Conservation (phyloP, 2,888 invertebrate genomes). For the Drosophila pseudotalamancana region DNA sequence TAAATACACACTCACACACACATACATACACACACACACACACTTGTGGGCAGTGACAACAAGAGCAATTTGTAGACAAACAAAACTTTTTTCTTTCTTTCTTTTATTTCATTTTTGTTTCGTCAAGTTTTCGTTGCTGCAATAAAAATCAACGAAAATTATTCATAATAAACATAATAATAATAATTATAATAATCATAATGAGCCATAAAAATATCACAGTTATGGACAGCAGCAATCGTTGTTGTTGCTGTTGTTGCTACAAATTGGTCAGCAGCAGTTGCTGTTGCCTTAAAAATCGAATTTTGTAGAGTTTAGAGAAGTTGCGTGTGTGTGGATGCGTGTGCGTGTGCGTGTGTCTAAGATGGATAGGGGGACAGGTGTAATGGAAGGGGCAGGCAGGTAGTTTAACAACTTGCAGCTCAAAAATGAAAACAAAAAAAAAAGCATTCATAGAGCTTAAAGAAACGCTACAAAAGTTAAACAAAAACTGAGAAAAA, state of each 20-base stretch:
- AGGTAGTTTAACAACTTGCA: background rate
- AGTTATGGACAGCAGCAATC: conserved; percentile 36
- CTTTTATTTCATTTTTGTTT: background rate
- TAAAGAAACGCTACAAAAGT: background rate
- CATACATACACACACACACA: conserved; percentile 11
- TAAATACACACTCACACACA: conserved; percentile 1
- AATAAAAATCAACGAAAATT: conserved; percentile 44
- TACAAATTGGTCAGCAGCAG: conserved; percentile 71
- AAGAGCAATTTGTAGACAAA: conserved; percentile 60
- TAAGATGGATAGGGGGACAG: background rate
- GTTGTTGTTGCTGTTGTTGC: conserved; percentile 27
- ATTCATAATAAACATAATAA: conserved; percentile 49
- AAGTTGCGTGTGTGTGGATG: background rate
- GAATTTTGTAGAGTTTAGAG: conserved; percentile 17
- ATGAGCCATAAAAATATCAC: conserved; percentile 57
- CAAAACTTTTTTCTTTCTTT: conserved; percentile 4
- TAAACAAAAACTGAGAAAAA: conserved; percentile 15
- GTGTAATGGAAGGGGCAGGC: background rate
- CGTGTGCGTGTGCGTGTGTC: too few species aligned
- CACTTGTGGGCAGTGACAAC: conserved; percentile 55
- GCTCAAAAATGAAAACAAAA: too few species aligned
- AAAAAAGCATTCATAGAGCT: conserved; percentile 22
- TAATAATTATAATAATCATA: conserved; percentile 62
- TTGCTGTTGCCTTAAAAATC: conserved; percentile 18
- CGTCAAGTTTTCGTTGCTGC: conserved; percentile 39